Evolutionary conservation across 1,140 invertebrate species (phyloP).

Genomic region (Zaprionus vittiger): DNA sequence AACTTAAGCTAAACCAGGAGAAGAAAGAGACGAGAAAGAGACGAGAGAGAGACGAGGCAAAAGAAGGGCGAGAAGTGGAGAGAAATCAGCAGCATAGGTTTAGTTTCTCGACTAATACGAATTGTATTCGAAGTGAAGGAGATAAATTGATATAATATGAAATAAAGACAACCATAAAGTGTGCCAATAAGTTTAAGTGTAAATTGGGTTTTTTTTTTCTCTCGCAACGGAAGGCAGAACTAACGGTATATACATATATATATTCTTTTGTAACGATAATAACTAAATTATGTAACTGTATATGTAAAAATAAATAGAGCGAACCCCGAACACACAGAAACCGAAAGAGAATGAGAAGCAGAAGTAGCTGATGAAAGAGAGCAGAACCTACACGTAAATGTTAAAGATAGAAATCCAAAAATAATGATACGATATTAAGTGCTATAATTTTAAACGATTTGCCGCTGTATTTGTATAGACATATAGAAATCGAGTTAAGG

Average conservation of each 20-base stretch:
- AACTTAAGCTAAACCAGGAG: background rate
- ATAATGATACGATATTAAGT: conserved; percentile 14
- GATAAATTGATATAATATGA: conserved; percentile 14
- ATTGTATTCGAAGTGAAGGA: conserved; percentile 8
- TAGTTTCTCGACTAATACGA: conserved; percentile 36
- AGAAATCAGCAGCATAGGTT: conserved; percentile 19
- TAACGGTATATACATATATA: conserved; percentile 3
- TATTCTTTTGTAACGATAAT: conserved; percentile 38
- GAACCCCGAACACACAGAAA: conserved; percentile 7
- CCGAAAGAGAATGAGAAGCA: background rate
- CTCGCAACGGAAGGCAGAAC: conserved; percentile 36
- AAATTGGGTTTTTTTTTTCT: conserved; percentile 55
- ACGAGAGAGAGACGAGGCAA: background rate
- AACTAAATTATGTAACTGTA: conserved; percentile 38
- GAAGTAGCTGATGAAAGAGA: conserved; percentile 7
- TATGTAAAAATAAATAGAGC: conserved; percentile 65
- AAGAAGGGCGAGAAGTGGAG: background rate
- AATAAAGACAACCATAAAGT: conserved; percentile 48
- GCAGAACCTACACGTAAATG: conserved; percentile 14
- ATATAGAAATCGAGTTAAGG: conserved; percentile 31
- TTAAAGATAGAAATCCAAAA: background rate
- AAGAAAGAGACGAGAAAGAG: background rate
- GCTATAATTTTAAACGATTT: conserved; percentile 48
- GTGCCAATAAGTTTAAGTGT: conserved; percentile 74
- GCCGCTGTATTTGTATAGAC: conserved; percentile 72